Percentiles rank a stretch among this genome's conserved stretches.
These are phyloP conservation scores for Heteractis magnifica DNA, from an alignment of 92 coral and sea anemone species.

Conservation along the genomic window DNA sequence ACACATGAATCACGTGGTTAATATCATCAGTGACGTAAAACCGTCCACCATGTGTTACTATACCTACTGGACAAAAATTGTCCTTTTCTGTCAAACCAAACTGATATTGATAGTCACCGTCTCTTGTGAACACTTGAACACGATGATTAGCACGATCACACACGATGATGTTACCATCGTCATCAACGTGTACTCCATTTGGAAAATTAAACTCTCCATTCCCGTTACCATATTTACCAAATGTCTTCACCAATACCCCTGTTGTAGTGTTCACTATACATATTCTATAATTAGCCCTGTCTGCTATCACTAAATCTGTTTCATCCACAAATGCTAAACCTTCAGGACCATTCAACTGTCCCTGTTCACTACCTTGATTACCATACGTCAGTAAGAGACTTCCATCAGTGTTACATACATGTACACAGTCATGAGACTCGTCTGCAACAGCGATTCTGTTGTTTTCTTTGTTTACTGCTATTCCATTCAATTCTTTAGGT, in stretches of 20 bases:
- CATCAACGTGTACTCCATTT: not conserved
- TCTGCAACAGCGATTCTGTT: not conserved
- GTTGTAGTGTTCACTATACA: constrained; percentile 16
- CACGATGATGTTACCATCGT: not conserved
- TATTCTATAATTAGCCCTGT: not conserved
- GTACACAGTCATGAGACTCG: not conserved
- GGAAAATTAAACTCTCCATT: constrained; percentile 5
- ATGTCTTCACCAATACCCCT: not conserved
- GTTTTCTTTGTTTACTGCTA: not conserved
- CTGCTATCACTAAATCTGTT: constrained; percentile 3
- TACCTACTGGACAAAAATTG: not conserved
- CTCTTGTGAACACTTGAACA: constrained; percentile 13
- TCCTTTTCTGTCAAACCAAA: not conserved
- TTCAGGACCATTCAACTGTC: not conserved
- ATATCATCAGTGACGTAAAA: not conserved
- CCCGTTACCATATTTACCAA: not conserved
- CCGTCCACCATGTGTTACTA: constrained; percentile 5
- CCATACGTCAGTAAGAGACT: constrained; percentile 8
- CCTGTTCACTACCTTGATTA: not conserved
- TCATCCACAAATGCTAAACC: constrained; percentile 14
- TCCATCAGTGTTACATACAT: not conserved
- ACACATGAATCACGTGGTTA: constrained; percentile 3
- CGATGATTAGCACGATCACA: not conserved
- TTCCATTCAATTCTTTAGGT: not conserved
- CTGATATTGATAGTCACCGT: constrained; percentile 16